A percentile compares a stretch with the other conserved stretches of the same genome.
These are phyloP conservation scores for Valencia hispanica DNA, from an alignment of 2,797 vertebrate genomes.

Conservation along the genomic window DNA sequence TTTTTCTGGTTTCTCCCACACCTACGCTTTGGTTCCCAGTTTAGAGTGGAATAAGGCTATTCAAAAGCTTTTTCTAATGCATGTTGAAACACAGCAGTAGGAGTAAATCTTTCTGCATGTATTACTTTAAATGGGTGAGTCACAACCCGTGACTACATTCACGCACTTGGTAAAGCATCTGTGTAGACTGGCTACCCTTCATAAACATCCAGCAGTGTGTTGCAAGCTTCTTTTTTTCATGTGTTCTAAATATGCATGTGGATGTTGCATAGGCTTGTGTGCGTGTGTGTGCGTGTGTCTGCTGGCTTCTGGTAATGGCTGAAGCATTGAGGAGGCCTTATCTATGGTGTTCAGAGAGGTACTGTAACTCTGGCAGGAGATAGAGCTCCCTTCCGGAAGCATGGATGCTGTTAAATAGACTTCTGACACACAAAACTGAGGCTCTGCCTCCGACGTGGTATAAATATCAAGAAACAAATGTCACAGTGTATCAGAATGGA, in stretches of 20 bases:
- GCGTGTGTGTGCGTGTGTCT: slow-evolving; percentile 3
- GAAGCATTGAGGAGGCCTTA: slow-evolving; percentile 71
- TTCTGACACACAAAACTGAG: slow-evolving; percentile 69
- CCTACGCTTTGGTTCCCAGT: slow-evolving; percentile 40
- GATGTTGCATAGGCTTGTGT: slow-evolving; percentile 33
- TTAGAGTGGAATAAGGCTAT: slow-evolving; percentile 22
- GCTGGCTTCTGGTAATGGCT: slow-evolving; percentile 47
- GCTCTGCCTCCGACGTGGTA: slow-evolving; percentile 51
- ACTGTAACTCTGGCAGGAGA: slow-evolving; percentile 63
- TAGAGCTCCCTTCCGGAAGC: slow-evolving; percentile 64
- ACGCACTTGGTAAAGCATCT: slow-evolving; percentile 21
- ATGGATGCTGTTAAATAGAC: slow-evolving; percentile 63
- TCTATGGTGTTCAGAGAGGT: slow-evolving; percentile 74
- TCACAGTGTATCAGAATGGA: slow-evolving; percentile 33
- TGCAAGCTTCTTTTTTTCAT: slow-evolving; percentile 21
- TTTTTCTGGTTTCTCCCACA: slow-evolving; percentile 47
- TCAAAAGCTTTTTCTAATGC: slow-evolving; percentile 31
- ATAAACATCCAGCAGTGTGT: slow-evolving; percentile 46
- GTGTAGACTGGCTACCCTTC: slow-evolving; percentile 33
- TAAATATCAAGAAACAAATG: slow-evolving; percentile 59
- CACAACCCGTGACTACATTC: slow-evolving; percentile 21
- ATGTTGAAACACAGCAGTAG: slow-evolving; percentile 21
- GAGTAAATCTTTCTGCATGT: slow-evolving; percentile 33
- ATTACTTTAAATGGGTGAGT: slow-evolving; percentile 36
- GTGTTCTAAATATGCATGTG: slow-evolving; percentile 38